phyloP scores from a whole-genome alignment of 2,797 vertebrate species.

The Argyrosomus regius region DNA sequence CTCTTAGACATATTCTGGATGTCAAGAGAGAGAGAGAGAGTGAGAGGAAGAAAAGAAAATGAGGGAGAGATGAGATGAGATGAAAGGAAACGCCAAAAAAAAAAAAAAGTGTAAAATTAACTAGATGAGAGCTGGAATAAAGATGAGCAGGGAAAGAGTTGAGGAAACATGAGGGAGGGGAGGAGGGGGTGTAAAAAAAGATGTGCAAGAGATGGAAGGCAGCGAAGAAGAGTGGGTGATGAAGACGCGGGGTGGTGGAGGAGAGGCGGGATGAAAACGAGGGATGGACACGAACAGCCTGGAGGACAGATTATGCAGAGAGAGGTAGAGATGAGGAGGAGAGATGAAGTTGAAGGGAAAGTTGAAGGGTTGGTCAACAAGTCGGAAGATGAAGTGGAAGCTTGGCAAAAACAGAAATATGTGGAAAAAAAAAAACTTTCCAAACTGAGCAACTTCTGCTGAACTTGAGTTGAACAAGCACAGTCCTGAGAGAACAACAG shows the following conservation, averaged over 20 bases:
- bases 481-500: background rate
- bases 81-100: constrained; percentile 44
- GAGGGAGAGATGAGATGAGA: constrained; percentile 6
- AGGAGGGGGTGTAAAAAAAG: constrained; percentile 13
- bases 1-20: constrained; percentile 31
- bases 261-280: constrained; percentile 24
- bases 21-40: constrained; percentile 35
- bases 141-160: constrained; percentile 43
- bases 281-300: constrained; percentile 22
- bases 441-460: background rate
- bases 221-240: constrained; percentile 20
- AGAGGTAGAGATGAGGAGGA: constrained; percentile 14
- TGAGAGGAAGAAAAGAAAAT: background rate
- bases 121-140: constrained; percentile 58
- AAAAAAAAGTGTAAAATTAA: constrained; percentile 43
- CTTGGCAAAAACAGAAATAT: background rate
- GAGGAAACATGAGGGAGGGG: background rate
- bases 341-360: constrained; percentile 14
- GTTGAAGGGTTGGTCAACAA: constrained; percentile 23
- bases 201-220: constrained; percentile 23
- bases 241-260: constrained; percentile 31
- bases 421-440: background rate
- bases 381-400: constrained; percentile 1
- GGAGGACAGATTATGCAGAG: constrained; percentile 46
- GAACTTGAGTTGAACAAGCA: background rate